Conservation (phyloP, 23 tunicate genomes). For the Ciona savignyi region DNA sequence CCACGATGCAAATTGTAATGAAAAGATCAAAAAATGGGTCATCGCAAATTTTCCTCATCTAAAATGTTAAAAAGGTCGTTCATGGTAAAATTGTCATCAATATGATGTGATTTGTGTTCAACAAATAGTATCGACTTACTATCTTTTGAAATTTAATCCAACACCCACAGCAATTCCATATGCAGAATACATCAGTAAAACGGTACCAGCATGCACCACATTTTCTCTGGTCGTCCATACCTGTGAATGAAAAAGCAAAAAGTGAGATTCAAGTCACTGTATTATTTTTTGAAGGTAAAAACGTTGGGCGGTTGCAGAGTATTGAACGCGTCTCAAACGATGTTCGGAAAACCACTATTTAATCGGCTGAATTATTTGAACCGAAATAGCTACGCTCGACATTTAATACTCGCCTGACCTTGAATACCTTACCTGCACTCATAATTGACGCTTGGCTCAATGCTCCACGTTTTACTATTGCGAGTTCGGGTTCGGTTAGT, state of each 20-base stretch:
- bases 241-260: conserved; percentile 5
- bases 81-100: too few relatives aligned
- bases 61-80: conserved; percentile 3
- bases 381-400: too few relatives aligned
- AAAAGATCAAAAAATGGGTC: conserved; percentile 87
- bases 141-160: conserved; percentile 63
- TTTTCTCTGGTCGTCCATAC: conserved; percentile 31
- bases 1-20: conserved; percentile 79
- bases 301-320: too few relatives aligned
- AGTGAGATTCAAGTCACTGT: too few relatives aligned
- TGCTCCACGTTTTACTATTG: conserved; percentile 46
- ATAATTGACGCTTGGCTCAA: conserved; percentile 76
- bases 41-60: conserved; percentile 74
- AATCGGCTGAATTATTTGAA: too few relatives aligned
- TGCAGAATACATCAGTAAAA: conserved; percentile 32
- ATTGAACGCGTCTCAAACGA: too few relatives aligned
- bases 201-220: conserved; percentile 43
- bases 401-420: too few relatives aligned
- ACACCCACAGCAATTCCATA: conserved; percentile 81
- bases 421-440: conserved; percentile 46
- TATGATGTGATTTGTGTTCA: too few relatives aligned
- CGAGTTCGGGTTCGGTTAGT: conserved; percentile 70
- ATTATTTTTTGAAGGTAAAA: too few relatives aligned
- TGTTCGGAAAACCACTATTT: too few relatives aligned
- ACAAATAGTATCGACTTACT: too few relatives aligned